Conservation (phyloP, 2,797 vertebrate species). For the Lateolabrax maculatus region DNA sequence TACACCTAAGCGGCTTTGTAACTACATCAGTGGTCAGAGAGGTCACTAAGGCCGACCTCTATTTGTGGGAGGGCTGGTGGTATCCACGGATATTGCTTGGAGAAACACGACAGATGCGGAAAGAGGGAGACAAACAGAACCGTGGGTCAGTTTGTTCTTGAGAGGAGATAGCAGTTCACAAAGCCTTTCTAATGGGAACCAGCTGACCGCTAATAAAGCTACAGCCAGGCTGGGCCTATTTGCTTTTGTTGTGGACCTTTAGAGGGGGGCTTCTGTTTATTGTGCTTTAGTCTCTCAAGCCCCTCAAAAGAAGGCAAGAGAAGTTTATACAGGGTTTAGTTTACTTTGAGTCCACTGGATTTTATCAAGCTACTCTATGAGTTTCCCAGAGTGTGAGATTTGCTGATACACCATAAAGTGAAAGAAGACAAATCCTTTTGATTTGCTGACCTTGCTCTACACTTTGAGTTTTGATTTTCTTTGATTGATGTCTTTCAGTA, state of each 20-base stretch:
- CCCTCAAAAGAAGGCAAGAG: constrained; percentile 59
- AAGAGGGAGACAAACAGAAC: constrained; percentile 74
- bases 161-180: constrained; percentile 81
- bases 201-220: constrained; percentile 80
- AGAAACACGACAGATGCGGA: constrained; percentile 48
- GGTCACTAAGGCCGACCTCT: constrained; percentile 51
- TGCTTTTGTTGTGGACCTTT: constrained; percentile 80
- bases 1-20: constrained; percentile 40
- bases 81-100: constrained; percentile 68
- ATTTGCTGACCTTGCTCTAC: constrained; percentile 45
- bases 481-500: neutral
- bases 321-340: constrained; percentile 58
- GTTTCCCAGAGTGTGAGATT: constrained; percentile 70
- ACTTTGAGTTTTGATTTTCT: constrained; percentile 14
- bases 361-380: constrained; percentile 41
- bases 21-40: constrained; percentile 36
- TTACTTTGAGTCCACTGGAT: constrained; percentile 60
- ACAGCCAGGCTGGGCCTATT: constrained; percentile 67
- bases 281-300: constrained; percentile 73
- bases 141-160: constrained; percentile 79
- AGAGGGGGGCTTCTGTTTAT: constrained; percentile 75
- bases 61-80: constrained; percentile 47
- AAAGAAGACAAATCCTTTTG: constrained; percentile 48
- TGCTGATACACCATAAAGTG: constrained; percentile 61
- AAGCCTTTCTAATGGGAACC: constrained; percentile 82